These are phyloP conservation scores for Aphelenchoides bicaudatus DNA, from an alignment of 2,888 invertebrate genomes.

Conservation along the genomic window DNA sequence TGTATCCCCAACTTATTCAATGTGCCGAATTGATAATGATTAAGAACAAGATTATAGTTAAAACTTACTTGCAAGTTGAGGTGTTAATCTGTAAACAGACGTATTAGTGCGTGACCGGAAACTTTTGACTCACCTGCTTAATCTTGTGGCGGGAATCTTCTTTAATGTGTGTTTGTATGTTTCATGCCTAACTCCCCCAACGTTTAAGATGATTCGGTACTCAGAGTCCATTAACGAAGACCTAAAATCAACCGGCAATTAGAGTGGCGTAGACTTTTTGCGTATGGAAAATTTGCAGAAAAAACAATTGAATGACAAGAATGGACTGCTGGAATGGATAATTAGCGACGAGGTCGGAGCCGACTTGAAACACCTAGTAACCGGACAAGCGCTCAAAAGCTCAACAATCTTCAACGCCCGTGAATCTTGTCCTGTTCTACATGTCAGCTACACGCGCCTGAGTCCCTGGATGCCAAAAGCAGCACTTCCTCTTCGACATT, in stretches of 20 bases:
- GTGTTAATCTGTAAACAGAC: constrained; percentile 1
- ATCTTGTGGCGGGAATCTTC: constrained; percentile 81
- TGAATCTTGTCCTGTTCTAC: no score
- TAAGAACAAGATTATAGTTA: constrained; percentile 8
- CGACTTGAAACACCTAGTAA: no score
- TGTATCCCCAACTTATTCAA: no score
- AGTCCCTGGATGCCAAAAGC: no score
- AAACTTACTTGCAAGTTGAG: background rate
- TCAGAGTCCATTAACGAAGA: constrained; percentile 14
- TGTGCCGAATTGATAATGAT: constrained; percentile 9
- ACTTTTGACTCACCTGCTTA: constrained; percentile 67
- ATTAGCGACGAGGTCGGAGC: no score
- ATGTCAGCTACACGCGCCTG: no score
- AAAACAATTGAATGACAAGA: background rate
- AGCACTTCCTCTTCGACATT: no score
- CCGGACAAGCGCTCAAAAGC: no score
- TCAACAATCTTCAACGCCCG: background rate
- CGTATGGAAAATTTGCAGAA: background rate
- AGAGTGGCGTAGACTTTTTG: background rate
- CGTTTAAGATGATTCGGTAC: constrained; percentile 78
- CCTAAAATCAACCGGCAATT: constrained; percentile 9
- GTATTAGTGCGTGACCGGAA: background rate
- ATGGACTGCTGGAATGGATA: background rate
- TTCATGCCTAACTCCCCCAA: constrained; percentile 88
- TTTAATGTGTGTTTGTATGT: constrained; percentile 70